A percentile compares a stretch with the other conserved stretches of the same genome.
Evolutionary conservation across 2,113 vertebrate genomes (phyloP).

Genomic region (Cinclus cinclus): DNA sequence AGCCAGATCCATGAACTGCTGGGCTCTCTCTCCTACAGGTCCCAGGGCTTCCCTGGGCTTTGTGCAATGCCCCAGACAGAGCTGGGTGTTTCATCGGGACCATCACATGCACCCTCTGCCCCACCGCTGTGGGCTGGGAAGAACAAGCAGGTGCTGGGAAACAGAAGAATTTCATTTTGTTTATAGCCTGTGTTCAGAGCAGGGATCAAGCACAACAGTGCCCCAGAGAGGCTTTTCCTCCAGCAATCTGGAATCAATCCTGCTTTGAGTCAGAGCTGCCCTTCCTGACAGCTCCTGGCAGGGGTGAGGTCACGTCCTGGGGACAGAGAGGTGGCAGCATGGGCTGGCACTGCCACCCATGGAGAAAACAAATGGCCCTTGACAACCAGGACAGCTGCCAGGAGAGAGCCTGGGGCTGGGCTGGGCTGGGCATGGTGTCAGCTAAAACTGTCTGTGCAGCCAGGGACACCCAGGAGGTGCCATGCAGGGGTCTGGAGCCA

Average conservation of each 20-base stretch:
- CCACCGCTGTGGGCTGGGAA: fast-evolving
- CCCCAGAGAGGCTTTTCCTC: not conserved
- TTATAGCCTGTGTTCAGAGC: fast-evolving
- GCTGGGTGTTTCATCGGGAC: fast-evolving
- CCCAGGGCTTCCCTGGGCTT: not conserved
- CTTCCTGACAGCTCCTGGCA: not conserved
- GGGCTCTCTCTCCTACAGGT: not conserved
- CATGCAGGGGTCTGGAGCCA: not conserved
- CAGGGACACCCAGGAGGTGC: too few relatives aligned
- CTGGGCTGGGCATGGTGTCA: fast-evolving
- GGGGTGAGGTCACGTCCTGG: not conserved
- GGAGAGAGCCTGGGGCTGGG: not conserved
- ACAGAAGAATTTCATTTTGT: fast-evolving
- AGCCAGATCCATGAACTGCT: not conserved
- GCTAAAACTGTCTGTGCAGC: too few relatives aligned
- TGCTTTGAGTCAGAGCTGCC: fast-evolving
- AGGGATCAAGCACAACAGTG: not conserved
- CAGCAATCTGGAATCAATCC: fast-evolving
- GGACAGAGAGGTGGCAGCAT: fast-evolving
- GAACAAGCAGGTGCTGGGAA: too few relatives aligned
- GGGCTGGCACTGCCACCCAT: not conserved
- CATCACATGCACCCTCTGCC: not conserved
- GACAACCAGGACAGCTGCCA: not conserved
- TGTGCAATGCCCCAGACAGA: fast-evolving
- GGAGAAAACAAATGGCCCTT: not conserved